Conservation (phyloP, 2,797 vertebrate genomes). For the Echeneis naucrates region DNA sequence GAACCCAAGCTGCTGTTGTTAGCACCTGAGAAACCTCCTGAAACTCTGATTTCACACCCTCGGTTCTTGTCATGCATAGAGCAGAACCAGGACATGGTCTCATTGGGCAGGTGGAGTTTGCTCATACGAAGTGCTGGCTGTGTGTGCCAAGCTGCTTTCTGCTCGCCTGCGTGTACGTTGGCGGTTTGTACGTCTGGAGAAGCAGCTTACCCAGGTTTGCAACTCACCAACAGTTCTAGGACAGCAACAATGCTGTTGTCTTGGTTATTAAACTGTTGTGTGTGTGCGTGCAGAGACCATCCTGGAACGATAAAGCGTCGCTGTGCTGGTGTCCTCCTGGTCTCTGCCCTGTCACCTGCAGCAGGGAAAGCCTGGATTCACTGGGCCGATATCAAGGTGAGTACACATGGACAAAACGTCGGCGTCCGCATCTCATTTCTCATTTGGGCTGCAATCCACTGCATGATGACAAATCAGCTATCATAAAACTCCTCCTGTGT, state of each 20-base stretch:
- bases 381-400: conserved; percentile 59
- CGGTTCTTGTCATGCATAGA: conserved; percentile 14
- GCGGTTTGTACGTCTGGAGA: conserved; percentile 89
- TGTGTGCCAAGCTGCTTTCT: conserved; percentile 84
- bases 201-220: conserved; percentile 68
- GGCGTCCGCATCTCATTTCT: background rate
- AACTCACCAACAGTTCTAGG: background rate
- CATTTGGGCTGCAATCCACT: background rate
- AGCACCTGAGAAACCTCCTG: conserved; percentile 10
- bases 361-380: conserved; percentile 82
- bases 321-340: conserved; percentile 87
- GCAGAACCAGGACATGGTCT: conserved; percentile 17
- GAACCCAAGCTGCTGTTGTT: background rate
- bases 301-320: conserved; percentile 85
- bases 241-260: background rate
- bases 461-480: too few species aligned
- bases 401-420: conserved; percentile 17
- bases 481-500: too few species aligned
- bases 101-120: conserved; percentile 1
- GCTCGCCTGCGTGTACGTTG: conserved; percentile 86
- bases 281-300: conserved; percentile 66
- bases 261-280: conserved; percentile 48
- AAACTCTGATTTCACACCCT: background rate
- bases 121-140: conserved; percentile 72
- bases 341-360: conserved; percentile 84